Conservation (phyloP, 2,888 invertebrate species). For the Zygaena filipendulae region DNA sequence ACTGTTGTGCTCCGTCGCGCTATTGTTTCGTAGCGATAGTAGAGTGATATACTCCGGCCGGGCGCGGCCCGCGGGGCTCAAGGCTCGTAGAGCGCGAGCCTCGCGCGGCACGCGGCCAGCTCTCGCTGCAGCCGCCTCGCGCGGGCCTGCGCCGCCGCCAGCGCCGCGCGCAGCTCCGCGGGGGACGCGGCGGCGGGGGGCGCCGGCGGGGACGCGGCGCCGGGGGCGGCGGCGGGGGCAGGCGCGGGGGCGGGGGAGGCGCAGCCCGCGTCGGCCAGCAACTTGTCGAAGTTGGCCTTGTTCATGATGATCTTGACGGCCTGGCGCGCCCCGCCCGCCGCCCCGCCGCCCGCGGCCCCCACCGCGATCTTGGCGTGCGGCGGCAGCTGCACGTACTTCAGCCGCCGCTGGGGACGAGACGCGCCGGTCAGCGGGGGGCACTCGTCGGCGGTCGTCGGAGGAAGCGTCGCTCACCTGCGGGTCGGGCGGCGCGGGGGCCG, state of each 20-base stretch:
- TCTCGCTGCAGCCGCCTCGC: conserved; percentile 6
- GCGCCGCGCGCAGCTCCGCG: conserved; percentile 2
- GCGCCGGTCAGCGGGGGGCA: too few relatives aligned
- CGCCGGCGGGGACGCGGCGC: background rate
- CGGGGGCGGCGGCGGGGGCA: background rate
- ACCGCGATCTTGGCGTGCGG: conserved; percentile 24
- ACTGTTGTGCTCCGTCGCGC: too few relatives aligned
- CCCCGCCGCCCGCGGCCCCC: conserved; percentile 4
- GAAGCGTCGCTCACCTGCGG: conserved; percentile 23
- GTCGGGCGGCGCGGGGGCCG: conserved; percentile 21
- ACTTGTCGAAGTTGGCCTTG: conserved; percentile 36
- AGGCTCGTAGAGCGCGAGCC: conserved; percentile 27
- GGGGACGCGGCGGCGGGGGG: conserved; percentile 2
- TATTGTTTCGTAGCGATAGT: too few relatives aligned
- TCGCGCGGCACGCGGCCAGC: conserved; percentile 17
- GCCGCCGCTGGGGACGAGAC: too few relatives aligned
- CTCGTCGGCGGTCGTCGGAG: too few relatives aligned
- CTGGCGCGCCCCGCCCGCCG: conserved; percentile 20
- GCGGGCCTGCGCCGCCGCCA: conserved; percentile 5
- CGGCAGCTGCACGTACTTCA: conserved; percentile 34
- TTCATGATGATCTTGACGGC: conserved; percentile 60
- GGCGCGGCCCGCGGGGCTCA: conserved; percentile 18
- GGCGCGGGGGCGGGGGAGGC: background rate
- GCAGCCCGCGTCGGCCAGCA: too few relatives aligned
- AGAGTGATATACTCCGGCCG: conserved; percentile 11